A percentile compares a stretch with the other conserved stretches of the same genome.
Conservation (phyloP, 2,888 invertebrate genomes). For the Cheilosia soror region DNA sequence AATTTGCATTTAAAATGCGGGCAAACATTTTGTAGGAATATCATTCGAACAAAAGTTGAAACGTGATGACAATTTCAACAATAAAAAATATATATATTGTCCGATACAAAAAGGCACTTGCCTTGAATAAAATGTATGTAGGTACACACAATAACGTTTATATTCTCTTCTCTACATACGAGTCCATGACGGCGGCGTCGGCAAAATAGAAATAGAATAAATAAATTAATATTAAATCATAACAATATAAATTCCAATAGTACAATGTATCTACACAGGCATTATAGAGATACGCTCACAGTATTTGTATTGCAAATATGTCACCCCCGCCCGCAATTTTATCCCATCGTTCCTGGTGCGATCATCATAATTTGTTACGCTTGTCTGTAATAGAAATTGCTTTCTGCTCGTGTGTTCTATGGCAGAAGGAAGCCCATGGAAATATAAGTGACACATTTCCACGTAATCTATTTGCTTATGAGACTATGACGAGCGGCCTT, state of each 20-base stretch:
- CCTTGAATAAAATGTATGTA: slow-evolving; percentile 45
- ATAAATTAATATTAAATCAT: slow-evolving; percentile 75
- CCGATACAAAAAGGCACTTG: slow-evolving; percentile 31
- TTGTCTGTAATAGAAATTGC: slow-evolving; percentile 75
- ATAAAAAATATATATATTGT: slow-evolving; percentile 15
- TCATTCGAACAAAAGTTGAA: slow-evolving; percentile 64
- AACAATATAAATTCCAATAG: slow-evolving; percentile 74
- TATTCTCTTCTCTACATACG: slow-evolving; percentile 22
- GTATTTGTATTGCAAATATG: background rate
- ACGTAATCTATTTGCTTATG: slow-evolving; percentile 78
- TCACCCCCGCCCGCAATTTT: slow-evolving; percentile 1
- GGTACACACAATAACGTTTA: slow-evolving; percentile 40
- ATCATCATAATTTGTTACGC: slow-evolving; percentile 76
- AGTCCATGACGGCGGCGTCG: background rate
- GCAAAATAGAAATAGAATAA: slow-evolving; percentile 55
- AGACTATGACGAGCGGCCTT: slow-evolving; percentile 75
- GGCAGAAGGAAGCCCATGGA: slow-evolving; percentile 56
- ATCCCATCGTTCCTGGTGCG: slow-evolving; percentile 57
- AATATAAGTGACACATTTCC: slow-evolving; percentile 77
- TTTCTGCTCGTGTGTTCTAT: slow-evolving; percentile 45
- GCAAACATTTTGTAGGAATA: slow-evolving; percentile 62
- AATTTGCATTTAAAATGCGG: slow-evolving; percentile 67
- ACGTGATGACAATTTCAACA: slow-evolving; percentile 71
- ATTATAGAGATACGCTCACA: slow-evolving; percentile 41
- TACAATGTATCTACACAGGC: slow-evolving; percentile 55